Evolutionary conservation across 2,113 vertebrate species (phyloP).

Genomic region (Vidua chalybeata): DNA sequence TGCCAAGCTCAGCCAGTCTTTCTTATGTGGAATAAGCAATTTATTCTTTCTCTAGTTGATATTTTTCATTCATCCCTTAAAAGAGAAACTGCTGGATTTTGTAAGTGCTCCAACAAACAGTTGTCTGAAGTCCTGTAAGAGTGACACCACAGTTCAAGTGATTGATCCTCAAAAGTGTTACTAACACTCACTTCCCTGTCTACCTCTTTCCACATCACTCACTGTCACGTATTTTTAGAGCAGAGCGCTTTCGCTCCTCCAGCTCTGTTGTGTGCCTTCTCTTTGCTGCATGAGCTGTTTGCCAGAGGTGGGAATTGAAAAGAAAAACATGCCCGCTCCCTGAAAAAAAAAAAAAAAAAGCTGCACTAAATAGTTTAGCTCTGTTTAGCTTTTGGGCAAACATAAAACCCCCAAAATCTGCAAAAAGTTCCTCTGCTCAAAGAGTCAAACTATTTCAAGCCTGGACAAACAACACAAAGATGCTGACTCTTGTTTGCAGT

Average conservation of each 20-base stretch:
- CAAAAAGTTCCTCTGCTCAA: background rate
- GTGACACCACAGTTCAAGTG: background rate
- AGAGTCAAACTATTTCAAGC: background rate
- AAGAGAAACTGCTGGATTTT: background rate
- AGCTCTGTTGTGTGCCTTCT: background rate
- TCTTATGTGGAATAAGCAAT: background rate
- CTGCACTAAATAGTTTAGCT: background rate
- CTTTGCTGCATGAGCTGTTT: background rate
- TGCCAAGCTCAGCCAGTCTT: background rate
- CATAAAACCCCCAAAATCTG: background rate
- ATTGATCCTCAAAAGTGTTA: background rate
- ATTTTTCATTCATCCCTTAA: background rate
- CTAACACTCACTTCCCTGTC: background rate
- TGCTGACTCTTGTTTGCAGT: background rate
- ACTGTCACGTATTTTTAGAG: slow-evolving; percentile 19
- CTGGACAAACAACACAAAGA: background rate
- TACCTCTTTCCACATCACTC: background rate
- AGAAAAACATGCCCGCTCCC: background rate
- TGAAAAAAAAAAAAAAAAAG: background rate
- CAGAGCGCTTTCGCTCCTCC: background rate
- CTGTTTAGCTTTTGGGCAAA: background rate
- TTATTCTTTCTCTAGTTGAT: background rate
- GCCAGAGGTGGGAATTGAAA: background rate
- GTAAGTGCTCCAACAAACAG: background rate
- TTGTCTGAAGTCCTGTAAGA: background rate